Conservation (phyloP, 2,888 invertebrate genomes). For the Cataglyphis cursor region DNA sequence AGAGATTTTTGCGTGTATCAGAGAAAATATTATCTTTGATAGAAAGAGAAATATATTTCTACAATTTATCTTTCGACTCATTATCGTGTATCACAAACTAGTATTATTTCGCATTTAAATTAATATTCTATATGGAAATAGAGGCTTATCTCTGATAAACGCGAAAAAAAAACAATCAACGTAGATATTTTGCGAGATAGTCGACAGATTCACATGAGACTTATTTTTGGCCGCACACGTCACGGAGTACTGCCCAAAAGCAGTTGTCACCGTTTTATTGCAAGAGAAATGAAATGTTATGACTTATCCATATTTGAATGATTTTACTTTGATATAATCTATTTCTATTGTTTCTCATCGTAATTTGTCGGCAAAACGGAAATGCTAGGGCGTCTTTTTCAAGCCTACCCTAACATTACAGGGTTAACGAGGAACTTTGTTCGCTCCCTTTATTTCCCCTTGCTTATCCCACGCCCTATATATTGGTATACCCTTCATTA, state of each 20-base stretch:
- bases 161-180: background rate
- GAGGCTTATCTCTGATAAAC: slow-evolving; percentile 11
- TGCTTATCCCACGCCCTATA: background rate
- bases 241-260: background rate
- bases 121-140: background rate
- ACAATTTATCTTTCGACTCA: background rate
- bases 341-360: background rate
- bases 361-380: background rate
- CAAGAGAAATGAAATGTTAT: background rate
- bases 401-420: background rate
- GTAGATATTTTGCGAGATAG: background rate
- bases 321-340: background rate
- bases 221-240: slow-evolving; percentile 15
- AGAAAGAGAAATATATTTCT: background rate
- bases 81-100: slow-evolving; percentile 2
- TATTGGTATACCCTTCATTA: background rate
- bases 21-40: background rate
- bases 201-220: background rate
- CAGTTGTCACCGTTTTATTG: background rate
- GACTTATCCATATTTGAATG: background rate
- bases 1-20: background rate
- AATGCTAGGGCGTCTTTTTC: background rate
- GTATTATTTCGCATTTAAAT: background rate
- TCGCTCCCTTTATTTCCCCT: background rate
- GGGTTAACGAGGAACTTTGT: background rate